These are phyloP conservation scores for Telmatochromis sp. DNA, from an alignment of 2,113 vertebrate genomes.

Conservation along the genomic window DNA sequence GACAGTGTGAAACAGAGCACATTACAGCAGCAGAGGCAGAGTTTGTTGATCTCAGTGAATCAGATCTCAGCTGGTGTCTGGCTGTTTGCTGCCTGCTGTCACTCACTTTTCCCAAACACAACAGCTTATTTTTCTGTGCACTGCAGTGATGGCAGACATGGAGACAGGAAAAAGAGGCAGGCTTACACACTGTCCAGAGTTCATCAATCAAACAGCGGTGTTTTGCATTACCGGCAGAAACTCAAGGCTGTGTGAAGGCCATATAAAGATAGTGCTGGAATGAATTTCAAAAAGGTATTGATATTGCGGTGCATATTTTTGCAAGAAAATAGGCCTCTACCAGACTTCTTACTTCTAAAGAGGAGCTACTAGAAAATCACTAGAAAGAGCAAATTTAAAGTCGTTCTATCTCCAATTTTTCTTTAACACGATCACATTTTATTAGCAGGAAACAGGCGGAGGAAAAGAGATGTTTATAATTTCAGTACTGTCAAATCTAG, in stretches of 20 bases:
- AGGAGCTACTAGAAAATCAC: neutral
- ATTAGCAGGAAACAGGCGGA: neutral
- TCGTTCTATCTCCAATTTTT: neutral
- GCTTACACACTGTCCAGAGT: constrained; percentile 20
- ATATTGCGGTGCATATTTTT: neutral
- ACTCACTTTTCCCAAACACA: constrained; percentile 44
- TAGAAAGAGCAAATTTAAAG: neutral
- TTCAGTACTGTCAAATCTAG: neutral
- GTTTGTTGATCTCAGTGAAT: constrained; percentile 38
- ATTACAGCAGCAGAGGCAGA: constrained; percentile 19
- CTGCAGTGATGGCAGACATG: neutral
- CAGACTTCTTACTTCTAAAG: neutral
- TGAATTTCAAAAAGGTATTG: constrained; percentile 18
- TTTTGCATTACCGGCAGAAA: constrained; percentile 17
- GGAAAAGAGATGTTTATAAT: neutral
- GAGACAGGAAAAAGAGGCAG: constrained; percentile 4
- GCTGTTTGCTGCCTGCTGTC: constrained; percentile 46
- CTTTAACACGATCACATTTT: neutral
- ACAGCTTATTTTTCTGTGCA: constrained; percentile 28
- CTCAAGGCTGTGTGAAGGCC: constrained; percentile 18
- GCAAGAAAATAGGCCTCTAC: neutral
- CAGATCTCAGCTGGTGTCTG: constrained; percentile 35
- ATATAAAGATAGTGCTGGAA: neutral
- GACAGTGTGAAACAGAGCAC: constrained; percentile 12
- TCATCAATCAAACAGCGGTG: constrained; percentile 25